These are phyloP conservation scores for Marmota flaviventris DNA, from an alignment of 2,113 vertebrate species.

Conservation along the genomic window DNA sequence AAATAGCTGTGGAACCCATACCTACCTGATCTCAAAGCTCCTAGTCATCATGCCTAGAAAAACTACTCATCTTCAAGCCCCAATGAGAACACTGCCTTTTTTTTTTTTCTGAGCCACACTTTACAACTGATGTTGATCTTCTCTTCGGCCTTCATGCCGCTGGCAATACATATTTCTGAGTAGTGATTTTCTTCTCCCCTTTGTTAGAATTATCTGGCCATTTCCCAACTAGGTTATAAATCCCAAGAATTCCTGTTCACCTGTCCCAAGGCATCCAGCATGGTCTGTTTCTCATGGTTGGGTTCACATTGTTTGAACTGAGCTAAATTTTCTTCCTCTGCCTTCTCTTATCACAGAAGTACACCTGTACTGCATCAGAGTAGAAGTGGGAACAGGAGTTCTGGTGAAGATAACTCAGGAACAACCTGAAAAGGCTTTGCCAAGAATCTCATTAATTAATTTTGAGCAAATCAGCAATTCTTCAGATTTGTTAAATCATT, in stretches of 20 bases:
- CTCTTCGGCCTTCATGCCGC: not conserved
- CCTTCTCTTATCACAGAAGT: conserved; percentile 31
- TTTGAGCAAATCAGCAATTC: conserved; percentile 64
- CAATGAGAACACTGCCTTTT: not conserved
- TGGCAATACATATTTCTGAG: not conserved
- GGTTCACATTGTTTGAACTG: not conserved
- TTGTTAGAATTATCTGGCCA: not conserved
- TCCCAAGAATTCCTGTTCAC: not conserved
- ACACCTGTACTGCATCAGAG: not conserved
- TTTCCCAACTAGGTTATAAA: not conserved
- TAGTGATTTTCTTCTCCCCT: not conserved
- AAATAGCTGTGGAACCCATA: not conserved
- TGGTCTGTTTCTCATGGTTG: not conserved
- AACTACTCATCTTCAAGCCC: not conserved
- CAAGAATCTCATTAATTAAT: conserved; percentile 62
- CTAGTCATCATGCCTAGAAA: not conserved
- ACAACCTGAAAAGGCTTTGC: conserved; percentile 1
- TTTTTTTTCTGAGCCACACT: not conserved
- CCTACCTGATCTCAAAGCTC: not conserved
- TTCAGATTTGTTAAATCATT: conserved; percentile 39
- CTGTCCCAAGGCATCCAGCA: not conserved
- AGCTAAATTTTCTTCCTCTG: not conserved
- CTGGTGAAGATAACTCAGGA: not conserved
- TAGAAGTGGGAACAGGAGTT: not conserved
- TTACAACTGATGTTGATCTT: not conserved